These are phyloP conservation scores for Charadrius vociferus DNA, from an alignment of 2,113 vertebrate species.

Conservation along the genomic window DNA sequence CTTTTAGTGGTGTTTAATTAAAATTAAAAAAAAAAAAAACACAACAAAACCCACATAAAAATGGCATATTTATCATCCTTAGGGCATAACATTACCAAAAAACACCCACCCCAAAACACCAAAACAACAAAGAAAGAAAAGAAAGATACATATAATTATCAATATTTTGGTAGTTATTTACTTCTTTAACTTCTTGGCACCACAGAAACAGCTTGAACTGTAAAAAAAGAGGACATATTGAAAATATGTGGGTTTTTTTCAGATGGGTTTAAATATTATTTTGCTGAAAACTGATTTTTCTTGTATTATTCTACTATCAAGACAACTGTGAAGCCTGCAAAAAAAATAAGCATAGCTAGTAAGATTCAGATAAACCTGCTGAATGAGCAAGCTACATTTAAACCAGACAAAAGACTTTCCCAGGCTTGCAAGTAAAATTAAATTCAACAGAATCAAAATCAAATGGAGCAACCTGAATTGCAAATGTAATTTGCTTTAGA, in stretches of 20 bases:
- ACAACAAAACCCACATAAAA: neutral
- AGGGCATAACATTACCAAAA: fast-evolving
- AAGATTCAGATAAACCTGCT: neutral
- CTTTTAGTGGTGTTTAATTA: neutral
- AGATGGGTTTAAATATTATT: neutral
- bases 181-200: neutral
- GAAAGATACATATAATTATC: neutral
- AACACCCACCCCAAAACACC: too few relatives aligned
- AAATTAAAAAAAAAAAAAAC: neutral
- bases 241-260: neutral
- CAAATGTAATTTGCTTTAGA: neutral
- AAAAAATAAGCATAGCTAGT: neutral
- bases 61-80: neutral
- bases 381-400: neutral
- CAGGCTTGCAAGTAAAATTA: neutral
- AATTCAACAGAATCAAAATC: neutral
- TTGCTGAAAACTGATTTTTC: neutral
- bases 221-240: neutral
- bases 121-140: neutral
- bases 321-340: neutral
- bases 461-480: neutral
- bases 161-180: neutral
- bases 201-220: neutral
- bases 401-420: neutral
- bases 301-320: neutral